Evolutionary conservation across 64 coral and sea anemone species (phyloP), one percentile per base, ranked within the genome.

Genomic region (Dendronephthya gigantea): DNA sequence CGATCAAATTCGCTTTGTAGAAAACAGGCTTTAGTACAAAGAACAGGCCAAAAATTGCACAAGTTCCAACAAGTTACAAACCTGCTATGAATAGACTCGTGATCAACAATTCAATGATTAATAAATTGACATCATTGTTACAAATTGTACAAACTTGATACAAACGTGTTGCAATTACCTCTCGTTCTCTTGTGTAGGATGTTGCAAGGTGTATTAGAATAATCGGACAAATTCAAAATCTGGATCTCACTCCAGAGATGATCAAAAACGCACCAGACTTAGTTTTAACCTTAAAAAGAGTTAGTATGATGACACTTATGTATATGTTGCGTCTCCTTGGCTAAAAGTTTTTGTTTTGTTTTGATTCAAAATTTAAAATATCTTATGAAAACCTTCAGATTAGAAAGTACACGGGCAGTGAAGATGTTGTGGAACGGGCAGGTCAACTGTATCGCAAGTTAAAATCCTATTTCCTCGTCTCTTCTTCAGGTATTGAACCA

Each of bases 221-320:
- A 17, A 79, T 79, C 15, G 72, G 72, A 79, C 72, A 79, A 79
- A 79, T 79, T 39, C 72, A 79, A 39, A 79, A 79, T 19, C 72
- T 79, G 11, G 72, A 79, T 79, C 30, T 79, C n/a, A 79, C 72
- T 39, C 72, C 72, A 15, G 72, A 79, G 22, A 79, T 79, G 36
- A 39, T 79, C 9, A 34, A 79, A 19, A 79, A 79, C 29, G 30
- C 32, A 36, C 30, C 72, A 2, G 72, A 79, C 29, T 39, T 79
- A 39, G 36, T 79, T 15, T 39, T 33, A 79, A 79, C 72, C 3
- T 34, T 79, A 12, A 79, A 79, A 79, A 79, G 36, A 39, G 72
- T 79, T 15, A 17, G 72, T 79, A 79, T 8, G 15, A 19, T 79
- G 7, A 0, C 2, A 36, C 15, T 27, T 74, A 74, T n/a, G n/a